A percentile compares a stretch with the other conserved stretches of the same genome.
Conservation (phyloP, 2,888 invertebrate species). For the Sthenelais limicola region DNA sequence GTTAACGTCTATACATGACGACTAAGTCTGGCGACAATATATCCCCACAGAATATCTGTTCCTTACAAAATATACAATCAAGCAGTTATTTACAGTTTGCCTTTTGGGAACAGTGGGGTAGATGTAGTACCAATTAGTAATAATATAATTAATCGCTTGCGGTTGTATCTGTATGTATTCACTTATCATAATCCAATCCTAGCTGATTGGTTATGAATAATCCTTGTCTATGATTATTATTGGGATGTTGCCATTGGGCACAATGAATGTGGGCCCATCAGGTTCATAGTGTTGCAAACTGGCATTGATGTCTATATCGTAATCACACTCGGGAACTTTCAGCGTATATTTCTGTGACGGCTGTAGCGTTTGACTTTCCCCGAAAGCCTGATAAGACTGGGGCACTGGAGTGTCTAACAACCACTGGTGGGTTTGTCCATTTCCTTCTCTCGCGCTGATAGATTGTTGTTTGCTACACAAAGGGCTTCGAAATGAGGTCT, state of each 20-base stretch:
- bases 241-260: constrained; percentile 27
- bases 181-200: no score
- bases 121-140: no score
- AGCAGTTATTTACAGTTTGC: no score
- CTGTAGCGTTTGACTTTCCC: neutral
- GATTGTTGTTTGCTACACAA: neutral
- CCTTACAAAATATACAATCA: no score
- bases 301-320: neutral
- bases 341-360: neutral
- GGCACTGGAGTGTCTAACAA: constrained; percentile 20
- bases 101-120: no score
- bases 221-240: constrained; percentile 20
- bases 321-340: neutral
- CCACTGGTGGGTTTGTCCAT: neutral
- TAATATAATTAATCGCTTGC: no score
- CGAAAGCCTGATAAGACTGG: neutral
- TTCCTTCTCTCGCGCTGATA: neutral
- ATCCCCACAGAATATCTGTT: no score
- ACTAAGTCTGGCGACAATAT: no score
- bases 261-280: constrained; percentile 26
- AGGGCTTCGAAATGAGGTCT: neutral
- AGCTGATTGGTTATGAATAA: neutral
- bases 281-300: constrained; percentile 5
- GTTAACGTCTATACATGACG: no score
- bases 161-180: no score